Conservation (phyloP, 2,888 invertebrate species). For the Drosophila gaucha region DNA sequence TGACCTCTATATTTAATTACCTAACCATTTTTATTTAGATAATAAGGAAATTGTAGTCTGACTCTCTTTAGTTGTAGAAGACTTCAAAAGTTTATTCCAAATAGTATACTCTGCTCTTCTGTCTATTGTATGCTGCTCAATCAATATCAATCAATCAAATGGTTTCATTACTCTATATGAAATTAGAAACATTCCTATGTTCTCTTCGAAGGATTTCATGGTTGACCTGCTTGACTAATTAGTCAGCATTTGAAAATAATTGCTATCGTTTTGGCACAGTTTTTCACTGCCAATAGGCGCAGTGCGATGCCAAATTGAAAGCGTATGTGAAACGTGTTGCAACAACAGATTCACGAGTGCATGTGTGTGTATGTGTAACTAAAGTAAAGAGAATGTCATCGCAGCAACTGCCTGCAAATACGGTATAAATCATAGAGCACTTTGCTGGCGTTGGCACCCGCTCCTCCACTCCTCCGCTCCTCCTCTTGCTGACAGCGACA, state of each 20-base stretch:
- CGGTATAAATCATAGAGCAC: constrained; percentile 64
- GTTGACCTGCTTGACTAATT: constrained; percentile 14
- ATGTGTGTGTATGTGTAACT: neutral
- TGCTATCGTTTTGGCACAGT: constrained; percentile 17
- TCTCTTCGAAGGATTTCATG: neutral
- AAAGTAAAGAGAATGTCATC: constrained; percentile 19
- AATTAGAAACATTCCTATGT: neutral
- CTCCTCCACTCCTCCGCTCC: neutral
- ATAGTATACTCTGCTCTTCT: too few species aligned
- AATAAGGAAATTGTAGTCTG: too few species aligned
- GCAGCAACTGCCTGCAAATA: constrained; percentile 42
- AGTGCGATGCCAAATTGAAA: constrained; percentile 22
- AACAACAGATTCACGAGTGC: neutral
- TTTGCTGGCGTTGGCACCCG: constrained; percentile 40
- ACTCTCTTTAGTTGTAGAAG: too few species aligned
- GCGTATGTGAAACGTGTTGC: constrained; percentile 19
- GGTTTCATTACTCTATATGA: neutral
- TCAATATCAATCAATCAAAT: neutral
- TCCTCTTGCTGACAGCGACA: constrained; percentile 26
- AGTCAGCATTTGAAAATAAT: constrained; percentile 26
- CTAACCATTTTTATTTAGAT: too few species aligned
- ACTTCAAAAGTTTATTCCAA: neutral
- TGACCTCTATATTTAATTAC: too few species aligned
- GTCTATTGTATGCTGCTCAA: neutral
- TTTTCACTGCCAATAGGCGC: constrained; percentile 13